Base-by-base conservation (phyloP, 2,113 vertebrate genomes). In the Tyrannus savana region DNA sequence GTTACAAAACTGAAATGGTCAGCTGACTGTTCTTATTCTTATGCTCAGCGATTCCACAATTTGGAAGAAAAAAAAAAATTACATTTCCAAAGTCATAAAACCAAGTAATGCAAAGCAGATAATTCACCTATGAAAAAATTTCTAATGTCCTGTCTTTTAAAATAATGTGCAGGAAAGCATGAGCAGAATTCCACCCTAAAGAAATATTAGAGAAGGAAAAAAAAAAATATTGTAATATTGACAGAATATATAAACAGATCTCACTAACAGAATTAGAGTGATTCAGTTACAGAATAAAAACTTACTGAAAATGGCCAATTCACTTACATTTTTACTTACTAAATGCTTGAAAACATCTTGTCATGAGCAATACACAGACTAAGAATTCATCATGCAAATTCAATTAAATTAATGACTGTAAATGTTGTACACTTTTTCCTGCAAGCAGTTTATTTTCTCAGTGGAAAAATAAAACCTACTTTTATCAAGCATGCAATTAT, bases 391-490 rank as follows among this genome's bases (percentile, higher is more conserved):
- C 41, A 73, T 6, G 16, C 19, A 92, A 62, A 92, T 64, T 62
- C 71, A 69, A 31, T 82, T 64, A 85, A 64, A 35, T 76, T 56
- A 90, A 41, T 76, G 66, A 53, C 46, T 92, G 69, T 6, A 14
- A 71, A 55, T 7, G 14, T 31, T 76, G 71, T 63, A 76, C 79
- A 90, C 25, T 77, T 90, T 90, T 47, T 7, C 47, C 73, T 2
- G 2, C 74, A 64, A 87, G 67, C 82, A 76, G 62, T 77, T 96
- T 90, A 49, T 91, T 95, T 95, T 77, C 90, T 88, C 71, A 50
- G 46, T 55, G 63, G 50, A 85, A 77, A 94, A 94, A 77, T 69
- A 94, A 88, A 92, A 46, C 53, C 50, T 37, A 22, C 63, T 88
- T 92, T 88, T 85, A 73, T 9, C 75, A 86, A 63, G 39, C 53